These are phyloP conservation scores for Gyrodactylus salaris DNA, from an alignment of 1,140 invertebrate species.

Conservation along the genomic window DNA sequence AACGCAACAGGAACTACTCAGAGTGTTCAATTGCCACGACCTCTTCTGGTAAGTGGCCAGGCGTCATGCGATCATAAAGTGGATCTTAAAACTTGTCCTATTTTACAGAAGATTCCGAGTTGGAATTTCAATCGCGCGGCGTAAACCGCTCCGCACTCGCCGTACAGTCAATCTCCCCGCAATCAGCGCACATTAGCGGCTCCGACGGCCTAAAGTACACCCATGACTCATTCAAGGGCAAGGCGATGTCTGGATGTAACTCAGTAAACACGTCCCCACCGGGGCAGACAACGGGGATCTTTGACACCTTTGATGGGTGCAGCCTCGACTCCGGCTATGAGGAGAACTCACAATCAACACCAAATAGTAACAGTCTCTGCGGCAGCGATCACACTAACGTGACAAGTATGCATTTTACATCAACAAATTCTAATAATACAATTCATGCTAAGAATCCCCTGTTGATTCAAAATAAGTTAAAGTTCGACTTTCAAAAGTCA, in stretches of 20 bases:
- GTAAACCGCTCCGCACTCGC: too few relatives aligned
- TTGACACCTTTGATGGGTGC: neutral
- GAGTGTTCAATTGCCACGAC: constrained; percentile 4
- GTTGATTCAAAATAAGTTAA: too few relatives aligned
- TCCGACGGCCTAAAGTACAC: neutral
- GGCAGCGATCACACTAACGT: neutral
- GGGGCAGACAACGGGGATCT: neutral
- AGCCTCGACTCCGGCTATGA: neutral
- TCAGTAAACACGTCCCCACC: neutral
- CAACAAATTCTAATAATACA: neutral
- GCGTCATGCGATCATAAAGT: too few relatives aligned
- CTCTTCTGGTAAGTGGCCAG: constrained; percentile 2
- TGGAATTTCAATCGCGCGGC: neutral
- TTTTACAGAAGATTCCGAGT: neutral
- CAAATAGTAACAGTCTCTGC: neutral
- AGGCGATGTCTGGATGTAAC: too few relatives aligned
- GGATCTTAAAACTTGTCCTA: too few relatives aligned
- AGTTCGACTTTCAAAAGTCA: too few relatives aligned
- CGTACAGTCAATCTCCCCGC: too few relatives aligned
- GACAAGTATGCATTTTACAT: neutral
- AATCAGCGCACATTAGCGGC: neutral
- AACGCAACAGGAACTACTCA: neutral
- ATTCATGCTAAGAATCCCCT: too few relatives aligned
- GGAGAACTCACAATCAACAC: neutral
- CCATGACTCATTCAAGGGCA: too few relatives aligned